A percentile compares a stretch with the other conserved stretches of the same genome.
Evolutionary conservation across 2,113 vertebrate species (phyloP).

Genomic region (Xiphorhynchus elegans): DNA sequence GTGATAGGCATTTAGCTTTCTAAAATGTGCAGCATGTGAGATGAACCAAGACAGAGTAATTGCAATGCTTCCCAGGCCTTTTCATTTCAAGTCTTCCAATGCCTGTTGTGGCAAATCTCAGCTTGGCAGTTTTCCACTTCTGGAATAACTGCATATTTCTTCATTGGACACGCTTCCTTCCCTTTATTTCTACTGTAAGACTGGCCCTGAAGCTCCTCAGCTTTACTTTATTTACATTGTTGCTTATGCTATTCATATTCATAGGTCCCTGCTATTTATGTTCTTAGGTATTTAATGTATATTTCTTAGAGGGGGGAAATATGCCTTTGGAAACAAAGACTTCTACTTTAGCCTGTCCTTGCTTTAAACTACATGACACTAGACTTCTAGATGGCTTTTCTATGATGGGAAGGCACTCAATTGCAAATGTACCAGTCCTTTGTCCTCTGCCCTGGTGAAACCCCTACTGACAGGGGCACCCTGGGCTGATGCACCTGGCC

Average conservation of each 20-base stretch:
- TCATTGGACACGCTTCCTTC: background rate
- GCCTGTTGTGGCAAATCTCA: background rate
- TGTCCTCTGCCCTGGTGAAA: fast-evolving
- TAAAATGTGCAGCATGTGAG: slow-evolving; percentile 32
- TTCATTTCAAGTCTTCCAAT: background rate
- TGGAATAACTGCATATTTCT: slow-evolving; percentile 17
- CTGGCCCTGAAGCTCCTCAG: background rate
- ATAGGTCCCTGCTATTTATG: background rate
- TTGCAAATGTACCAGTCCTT: background rate
- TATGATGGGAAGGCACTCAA: background rate
- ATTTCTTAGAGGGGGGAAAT: background rate
- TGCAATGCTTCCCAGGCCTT: slow-evolving; percentile 30
- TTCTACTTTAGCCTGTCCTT: background rate
- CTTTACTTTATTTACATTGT: background rate
- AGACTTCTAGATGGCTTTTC: background rate
- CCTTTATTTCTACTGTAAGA: background rate
- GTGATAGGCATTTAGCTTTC: slow-evolving; percentile 24
- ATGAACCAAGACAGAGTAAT: slow-evolving; percentile 17
- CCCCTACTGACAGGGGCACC: background rate
- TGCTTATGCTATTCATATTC: background rate
- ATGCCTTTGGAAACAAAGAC: background rate
- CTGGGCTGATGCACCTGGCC: background rate
- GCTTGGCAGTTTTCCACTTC: slow-evolving; percentile 24
- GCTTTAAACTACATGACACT: background rate
- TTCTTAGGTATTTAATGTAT: background rate